A percentile compares a stretch with the other conserved stretches of the same genome.
phyloP scores from a whole-genome alignment of 35 echinoderm and acorn worm genomes.

The Amphiura filiformis region DNA sequence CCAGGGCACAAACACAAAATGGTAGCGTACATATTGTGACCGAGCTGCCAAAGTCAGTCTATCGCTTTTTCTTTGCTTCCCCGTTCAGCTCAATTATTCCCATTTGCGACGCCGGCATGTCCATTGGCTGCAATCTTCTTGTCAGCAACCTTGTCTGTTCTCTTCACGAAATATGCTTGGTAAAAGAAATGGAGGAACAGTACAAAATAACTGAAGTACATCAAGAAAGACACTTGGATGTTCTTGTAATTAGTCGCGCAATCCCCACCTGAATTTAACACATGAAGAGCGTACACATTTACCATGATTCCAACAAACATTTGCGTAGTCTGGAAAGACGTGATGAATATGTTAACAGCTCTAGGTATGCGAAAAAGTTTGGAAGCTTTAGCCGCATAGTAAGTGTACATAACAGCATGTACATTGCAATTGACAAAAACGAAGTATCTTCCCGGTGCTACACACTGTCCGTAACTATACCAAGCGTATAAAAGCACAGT shows the following conservation, averaged over 20 bases:
- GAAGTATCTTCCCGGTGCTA: slow-evolving; percentile 70
- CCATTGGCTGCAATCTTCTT: neutral
- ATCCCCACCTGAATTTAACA: slow-evolving; percentile 30
- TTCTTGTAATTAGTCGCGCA: slow-evolving; percentile 43
- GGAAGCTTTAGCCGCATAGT: slow-evolving; percentile 73
- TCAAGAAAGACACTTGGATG: slow-evolving; percentile 53
- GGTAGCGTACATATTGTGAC: too few species aligned
- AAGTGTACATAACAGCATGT: slow-evolving; percentile 89
- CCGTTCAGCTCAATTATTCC: too few species aligned
- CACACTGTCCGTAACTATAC: slow-evolving; percentile 78
- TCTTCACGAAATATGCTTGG: slow-evolving; percentile 41
- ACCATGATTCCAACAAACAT: slow-evolving; percentile 77
- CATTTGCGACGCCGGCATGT: neutral
- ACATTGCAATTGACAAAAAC: slow-evolving; percentile 78
- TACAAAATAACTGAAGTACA: slow-evolving; percentile 66
- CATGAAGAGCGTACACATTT: slow-evolving; percentile 59
- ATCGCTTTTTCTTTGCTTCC: too few species aligned
- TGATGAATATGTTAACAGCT: slow-evolving; percentile 72
- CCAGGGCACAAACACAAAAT: too few species aligned
- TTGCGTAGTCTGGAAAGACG: slow-evolving; percentile 56
- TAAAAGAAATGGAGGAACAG: slow-evolving; percentile 85
- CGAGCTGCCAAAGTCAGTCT: too few species aligned
- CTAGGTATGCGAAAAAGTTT: slow-evolving; percentile 59
- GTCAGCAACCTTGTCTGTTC: neutral
- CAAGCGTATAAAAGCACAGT: slow-evolving; percentile 77